Conservation (phyloP, 2,113 vertebrate species). For the Argyrosomus japonicus region DNA sequence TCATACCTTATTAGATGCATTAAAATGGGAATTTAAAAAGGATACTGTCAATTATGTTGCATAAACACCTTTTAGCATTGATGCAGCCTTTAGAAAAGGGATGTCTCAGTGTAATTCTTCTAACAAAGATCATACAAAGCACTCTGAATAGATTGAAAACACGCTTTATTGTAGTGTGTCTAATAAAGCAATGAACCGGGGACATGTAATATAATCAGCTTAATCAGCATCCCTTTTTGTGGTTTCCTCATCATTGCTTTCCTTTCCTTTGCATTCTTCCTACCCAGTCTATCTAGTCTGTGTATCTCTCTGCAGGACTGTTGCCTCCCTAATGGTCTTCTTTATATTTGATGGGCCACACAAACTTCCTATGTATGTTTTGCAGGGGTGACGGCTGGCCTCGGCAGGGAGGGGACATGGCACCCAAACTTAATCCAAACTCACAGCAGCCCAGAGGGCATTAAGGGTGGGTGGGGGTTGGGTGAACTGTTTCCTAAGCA, state of each 20-base stretch:
- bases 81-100: not conserved
- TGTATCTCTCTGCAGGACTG: conserved; percentile 7
- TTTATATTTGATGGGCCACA: conserved; percentile 49
- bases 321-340: conserved; percentile 20
- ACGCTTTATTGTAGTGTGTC: not conserved
- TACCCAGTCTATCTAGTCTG: not conserved
- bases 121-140: not conserved
- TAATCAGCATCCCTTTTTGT: not conserved
- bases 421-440: conserved; percentile 83
- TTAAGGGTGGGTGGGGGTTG: conserved; percentile 78
- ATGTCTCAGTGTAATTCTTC: not conserved
- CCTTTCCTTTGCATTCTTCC: conserved; percentile 14
- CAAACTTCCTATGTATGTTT: conserved; percentile 39
- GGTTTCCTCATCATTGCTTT: not conserved
- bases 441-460: conserved; percentile 80
- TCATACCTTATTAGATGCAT: conserved; percentile 21
- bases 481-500: conserved; percentile 66
- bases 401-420: conserved; percentile 64
- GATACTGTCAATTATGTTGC: not conserved
- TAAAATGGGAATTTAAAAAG: conserved; percentile 31
- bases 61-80: conserved; percentile 18
- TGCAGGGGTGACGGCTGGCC: conserved; percentile 35
- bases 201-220: not conserved
- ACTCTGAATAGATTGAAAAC: not conserved
- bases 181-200: not conserved